Percentiles rank a stretch among this genome's conserved stretches.
Conservation (phyloP, 2,113 vertebrate genomes). For the Seriola rivoliana region DNA sequence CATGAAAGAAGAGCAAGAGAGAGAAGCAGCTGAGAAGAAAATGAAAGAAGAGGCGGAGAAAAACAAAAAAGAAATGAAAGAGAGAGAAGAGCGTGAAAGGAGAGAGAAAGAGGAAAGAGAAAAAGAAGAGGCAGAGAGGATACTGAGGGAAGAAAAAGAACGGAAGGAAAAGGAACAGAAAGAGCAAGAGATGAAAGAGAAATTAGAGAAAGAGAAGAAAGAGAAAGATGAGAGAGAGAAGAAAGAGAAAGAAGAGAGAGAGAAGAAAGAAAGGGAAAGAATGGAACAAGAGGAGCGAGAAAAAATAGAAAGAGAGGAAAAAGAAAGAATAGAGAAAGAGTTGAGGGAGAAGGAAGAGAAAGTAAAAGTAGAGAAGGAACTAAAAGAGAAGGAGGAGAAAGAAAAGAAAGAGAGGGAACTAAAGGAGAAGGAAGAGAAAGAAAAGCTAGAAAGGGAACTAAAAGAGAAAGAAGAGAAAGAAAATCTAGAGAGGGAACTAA, state of each 20-base stretch:
- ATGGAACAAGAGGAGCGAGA: constrained; percentile 37
- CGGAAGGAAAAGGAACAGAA: constrained; percentile 20
- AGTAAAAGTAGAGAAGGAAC: constrained; percentile 16
- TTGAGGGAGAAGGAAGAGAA: constrained; percentile 19
- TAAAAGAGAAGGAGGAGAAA: constrained; percentile 18
- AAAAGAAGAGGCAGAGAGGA: constrained; percentile 66
- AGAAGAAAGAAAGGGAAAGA: constrained; percentile 13
- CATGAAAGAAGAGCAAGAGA: constrained; percentile 50
- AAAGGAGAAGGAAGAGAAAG: constrained; percentile 21
- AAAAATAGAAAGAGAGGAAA: constrained; percentile 25
- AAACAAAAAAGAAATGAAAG: background rate
- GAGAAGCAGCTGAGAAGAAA: constrained; percentile 50
- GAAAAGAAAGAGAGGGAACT: constrained; percentile 22
- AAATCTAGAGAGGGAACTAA: constrained; percentile 14
- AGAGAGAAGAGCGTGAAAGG: background rate
- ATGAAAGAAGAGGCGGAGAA: constrained; percentile 24
- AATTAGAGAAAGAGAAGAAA: constrained; percentile 28
- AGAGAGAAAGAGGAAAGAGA: constrained; percentile 68
- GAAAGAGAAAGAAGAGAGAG: constrained; percentile 16
- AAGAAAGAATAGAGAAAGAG: constrained; percentile 31
- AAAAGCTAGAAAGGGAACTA: background rate
- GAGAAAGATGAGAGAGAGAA: constrained; percentile 12
- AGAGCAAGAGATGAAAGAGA: constrained; percentile 25
- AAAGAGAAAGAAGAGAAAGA: constrained; percentile 22
- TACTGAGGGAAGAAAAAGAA: constrained; percentile 34